Evolutionary conservation across 2,888 invertebrate species (phyloP).

Genomic region (Polyommatus iphigenia): DNA sequence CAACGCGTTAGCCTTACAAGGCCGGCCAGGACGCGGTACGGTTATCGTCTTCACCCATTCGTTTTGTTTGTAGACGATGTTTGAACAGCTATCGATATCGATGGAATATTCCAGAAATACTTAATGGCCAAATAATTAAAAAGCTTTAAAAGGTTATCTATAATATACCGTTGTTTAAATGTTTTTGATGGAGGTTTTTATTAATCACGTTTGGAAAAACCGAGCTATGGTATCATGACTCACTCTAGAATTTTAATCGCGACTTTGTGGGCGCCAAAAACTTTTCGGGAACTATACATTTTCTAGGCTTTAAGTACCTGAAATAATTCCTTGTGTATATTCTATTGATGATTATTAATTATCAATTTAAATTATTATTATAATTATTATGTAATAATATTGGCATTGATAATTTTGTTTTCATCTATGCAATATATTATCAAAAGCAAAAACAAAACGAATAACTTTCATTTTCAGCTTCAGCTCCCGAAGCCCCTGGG

Average conservation of each 20-base stretch:
- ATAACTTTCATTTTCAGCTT: not conserved
- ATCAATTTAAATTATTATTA: no score
- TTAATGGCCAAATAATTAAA: not conserved
- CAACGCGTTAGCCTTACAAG: constrained; percentile 52
- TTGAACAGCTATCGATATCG: constrained; percentile 20
- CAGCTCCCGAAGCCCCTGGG: not conserved
- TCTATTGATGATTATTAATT: no score
- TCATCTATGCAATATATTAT: not conserved
- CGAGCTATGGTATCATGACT: no score
- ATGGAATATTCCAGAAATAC: constrained; percentile 2
- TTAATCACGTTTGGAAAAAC: no score
- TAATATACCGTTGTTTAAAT: not conserved
- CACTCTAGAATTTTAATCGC: no score
- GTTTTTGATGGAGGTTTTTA: no score
- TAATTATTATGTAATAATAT: no score
- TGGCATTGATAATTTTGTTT: no score
- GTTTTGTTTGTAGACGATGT: constrained; percentile 25
- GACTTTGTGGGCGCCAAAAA: no score
- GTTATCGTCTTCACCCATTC: constrained; percentile 24
- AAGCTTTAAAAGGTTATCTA: not conserved
- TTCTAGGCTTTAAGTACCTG: no score
- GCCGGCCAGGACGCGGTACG: constrained; percentile 51
- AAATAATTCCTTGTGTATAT: no score
- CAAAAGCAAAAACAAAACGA: not conserved
- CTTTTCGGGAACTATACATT: no score